Evolutionary conservation across 2,113 vertebrate genomes (phyloP).

Genomic region (Campylomormyrus tamandua): DNA sequence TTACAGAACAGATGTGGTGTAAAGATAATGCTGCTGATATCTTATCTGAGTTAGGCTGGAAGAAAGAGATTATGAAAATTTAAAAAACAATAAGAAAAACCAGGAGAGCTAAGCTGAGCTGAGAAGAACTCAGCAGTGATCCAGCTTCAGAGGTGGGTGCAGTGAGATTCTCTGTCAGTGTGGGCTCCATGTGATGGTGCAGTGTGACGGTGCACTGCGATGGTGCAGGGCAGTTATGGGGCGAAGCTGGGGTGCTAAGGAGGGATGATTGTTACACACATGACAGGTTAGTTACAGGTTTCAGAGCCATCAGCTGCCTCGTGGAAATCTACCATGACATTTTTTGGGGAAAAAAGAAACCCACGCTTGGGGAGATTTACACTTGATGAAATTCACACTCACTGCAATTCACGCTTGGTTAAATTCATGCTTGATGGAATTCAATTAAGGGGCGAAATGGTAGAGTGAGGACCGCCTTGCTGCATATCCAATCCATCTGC

Average conservation of each 20-base stretch:
- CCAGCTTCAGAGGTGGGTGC: neutral
- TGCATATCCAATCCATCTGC: neutral
- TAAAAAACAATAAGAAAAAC: conserved; percentile 48
- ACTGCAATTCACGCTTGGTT: neutral
- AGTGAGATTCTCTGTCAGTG: neutral
- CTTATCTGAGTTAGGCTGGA: conserved; percentile 11
- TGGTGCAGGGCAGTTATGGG: neutral
- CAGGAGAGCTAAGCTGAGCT: neutral
- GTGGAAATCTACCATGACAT: neutral
- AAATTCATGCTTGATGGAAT: conserved; percentile 6
- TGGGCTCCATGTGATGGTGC: neutral
- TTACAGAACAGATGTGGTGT: neutral
- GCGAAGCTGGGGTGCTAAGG: neutral
- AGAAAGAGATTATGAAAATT: conserved; percentile 36
- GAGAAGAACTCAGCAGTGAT: neutral
- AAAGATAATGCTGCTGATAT: neutral
- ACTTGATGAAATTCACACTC: neutral
- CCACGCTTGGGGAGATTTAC: neutral
- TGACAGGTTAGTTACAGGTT: neutral
- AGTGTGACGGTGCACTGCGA: neutral
- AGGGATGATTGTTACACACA: neutral
- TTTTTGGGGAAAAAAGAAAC: neutral
- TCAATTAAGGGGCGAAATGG: neutral
- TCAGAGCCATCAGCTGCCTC: neutral
- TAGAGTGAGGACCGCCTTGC: neutral